phyloP scores from a whole-genome alignment of 1,140 invertebrate genomes.

The Drosophila pseudoobscura region DNA sequence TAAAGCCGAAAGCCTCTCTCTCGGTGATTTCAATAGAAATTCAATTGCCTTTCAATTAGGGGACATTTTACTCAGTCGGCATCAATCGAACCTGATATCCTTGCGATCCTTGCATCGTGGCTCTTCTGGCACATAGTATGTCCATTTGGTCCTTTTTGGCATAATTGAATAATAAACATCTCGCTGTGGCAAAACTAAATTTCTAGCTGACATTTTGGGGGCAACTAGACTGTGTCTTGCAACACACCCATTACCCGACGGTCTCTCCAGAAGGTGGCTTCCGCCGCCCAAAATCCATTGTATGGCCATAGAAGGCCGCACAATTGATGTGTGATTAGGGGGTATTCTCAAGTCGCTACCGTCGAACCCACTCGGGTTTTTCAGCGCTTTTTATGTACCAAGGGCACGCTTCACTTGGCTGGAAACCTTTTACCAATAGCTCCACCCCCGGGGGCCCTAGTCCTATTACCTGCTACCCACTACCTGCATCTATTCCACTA shows the following conservation, averaged over 20 bases:
- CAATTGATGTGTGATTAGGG: not conserved
- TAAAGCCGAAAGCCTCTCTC: too few relatives aligned
- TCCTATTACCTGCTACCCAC: not conserved
- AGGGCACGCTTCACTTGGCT: slow-evolving; percentile 59
- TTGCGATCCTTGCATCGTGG: not conserved
- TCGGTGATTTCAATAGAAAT: too few relatives aligned
- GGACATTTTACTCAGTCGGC: too few relatives aligned
- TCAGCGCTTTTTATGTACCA: slow-evolving; percentile 25
- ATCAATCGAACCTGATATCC: slow-evolving; percentile 3
- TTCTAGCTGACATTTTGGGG: slow-evolving; percentile 56
- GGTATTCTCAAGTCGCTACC: slow-evolving; percentile 1
- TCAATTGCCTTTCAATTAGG: too few relatives aligned
- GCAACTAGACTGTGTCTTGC: slow-evolving; percentile 11
- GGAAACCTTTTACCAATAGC: slow-evolving; percentile 68
- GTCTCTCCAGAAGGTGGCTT: not conserved
- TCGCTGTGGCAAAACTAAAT: slow-evolving; percentile 47
- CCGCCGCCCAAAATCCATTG: too few relatives aligned
- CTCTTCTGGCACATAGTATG: not conserved
- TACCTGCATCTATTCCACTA: slow-evolving; percentile 37
- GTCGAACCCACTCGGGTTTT: not conserved
- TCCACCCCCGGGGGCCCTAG: slow-evolving; percentile 2
- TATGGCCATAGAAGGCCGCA: not conserved
- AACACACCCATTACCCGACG: slow-evolving; percentile 3
- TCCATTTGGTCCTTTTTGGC: slow-evolving; percentile 7
- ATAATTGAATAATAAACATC: slow-evolving; percentile 67